These are phyloP conservation scores for Gopherus flavomarginatus DNA, from an alignment of 2,113 vertebrate genomes.

Conservation along the genomic window DNA sequence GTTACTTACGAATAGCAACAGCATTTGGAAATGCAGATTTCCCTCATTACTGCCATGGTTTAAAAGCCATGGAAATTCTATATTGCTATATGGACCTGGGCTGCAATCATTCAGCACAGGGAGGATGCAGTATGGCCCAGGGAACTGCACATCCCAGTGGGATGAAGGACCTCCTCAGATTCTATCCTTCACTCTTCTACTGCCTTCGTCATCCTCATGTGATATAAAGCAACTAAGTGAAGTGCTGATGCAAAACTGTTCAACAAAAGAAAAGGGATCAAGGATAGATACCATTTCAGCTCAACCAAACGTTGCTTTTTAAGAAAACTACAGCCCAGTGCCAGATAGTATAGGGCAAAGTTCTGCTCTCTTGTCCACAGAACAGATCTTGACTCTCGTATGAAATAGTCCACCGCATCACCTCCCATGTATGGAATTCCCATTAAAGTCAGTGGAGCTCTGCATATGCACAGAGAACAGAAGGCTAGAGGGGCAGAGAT, in stretches of 20 bases:
- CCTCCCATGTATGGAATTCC: not conserved
- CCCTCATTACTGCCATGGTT: too few species aligned
- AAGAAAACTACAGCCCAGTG: not conserved
- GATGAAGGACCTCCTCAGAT: not conserved
- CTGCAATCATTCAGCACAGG: not conserved
- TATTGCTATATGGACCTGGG: not conserved
- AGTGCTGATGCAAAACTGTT: not conserved
- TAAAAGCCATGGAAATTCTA: not conserved
- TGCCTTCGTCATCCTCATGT: accelerated
- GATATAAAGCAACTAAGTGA: not conserved
- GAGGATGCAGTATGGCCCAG: not conserved
- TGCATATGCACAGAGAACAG: not conserved
- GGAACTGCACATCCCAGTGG: not conserved
- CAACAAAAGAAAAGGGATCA: not conserved
- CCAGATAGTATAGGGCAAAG: not conserved
- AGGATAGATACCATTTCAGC: not conserved
- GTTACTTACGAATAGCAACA: not conserved
- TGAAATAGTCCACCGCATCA: not conserved
- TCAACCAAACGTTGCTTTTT: not conserved
- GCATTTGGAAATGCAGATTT: not conserved
- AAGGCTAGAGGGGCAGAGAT: not conserved
- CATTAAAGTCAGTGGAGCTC: not conserved
- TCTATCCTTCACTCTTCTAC: not conserved
- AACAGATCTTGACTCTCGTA: not conserved
- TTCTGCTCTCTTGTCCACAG: not conserved